Evolutionary conservation across 1,140 invertebrate species (phyloP).

Genomic region (Drosophila mayri): DNA sequence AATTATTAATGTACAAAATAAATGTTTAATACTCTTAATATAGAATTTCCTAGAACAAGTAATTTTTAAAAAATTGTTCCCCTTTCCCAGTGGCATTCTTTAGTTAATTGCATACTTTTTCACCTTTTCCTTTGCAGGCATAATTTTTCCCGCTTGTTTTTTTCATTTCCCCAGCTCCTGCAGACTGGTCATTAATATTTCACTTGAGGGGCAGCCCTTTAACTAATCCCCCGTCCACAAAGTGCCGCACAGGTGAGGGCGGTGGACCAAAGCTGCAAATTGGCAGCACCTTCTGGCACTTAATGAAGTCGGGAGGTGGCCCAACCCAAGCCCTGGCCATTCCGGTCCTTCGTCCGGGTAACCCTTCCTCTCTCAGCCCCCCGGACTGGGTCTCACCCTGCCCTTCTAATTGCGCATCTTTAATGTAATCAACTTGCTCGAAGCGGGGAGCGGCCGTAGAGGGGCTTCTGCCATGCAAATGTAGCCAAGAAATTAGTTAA

Average conservation of each 20-base stretch:
- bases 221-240: conserved; percentile 20
- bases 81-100: conserved; percentile 1
- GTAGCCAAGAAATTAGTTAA: conserved; percentile 63
- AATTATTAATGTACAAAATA: background rate
- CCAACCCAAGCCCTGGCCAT: background rate
- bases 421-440: conserved; percentile 68
- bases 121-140: background rate
- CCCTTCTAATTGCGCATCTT: conserved; percentile 69
- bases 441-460: background rate
- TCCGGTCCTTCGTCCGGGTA: conserved; percentile 9
- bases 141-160: background rate
- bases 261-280: conserved; percentile 25
- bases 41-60: background rate
- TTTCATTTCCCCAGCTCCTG: background rate
- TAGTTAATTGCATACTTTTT: background rate
- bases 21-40: background rate
- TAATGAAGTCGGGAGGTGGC: conserved; percentile 47
- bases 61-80: too few relatives aligned
- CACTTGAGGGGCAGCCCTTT: conserved; percentile 35
- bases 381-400: conserved; percentile 6
- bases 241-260: background rate
- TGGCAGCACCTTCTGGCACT: conserved; percentile 60
- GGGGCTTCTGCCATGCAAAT: conserved; percentile 55
- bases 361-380: conserved; percentile 56
- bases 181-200: conserved; percentile 52